Conservation (phyloP, 2,113 vertebrate species). For the Baryphthengus martii region DNA sequence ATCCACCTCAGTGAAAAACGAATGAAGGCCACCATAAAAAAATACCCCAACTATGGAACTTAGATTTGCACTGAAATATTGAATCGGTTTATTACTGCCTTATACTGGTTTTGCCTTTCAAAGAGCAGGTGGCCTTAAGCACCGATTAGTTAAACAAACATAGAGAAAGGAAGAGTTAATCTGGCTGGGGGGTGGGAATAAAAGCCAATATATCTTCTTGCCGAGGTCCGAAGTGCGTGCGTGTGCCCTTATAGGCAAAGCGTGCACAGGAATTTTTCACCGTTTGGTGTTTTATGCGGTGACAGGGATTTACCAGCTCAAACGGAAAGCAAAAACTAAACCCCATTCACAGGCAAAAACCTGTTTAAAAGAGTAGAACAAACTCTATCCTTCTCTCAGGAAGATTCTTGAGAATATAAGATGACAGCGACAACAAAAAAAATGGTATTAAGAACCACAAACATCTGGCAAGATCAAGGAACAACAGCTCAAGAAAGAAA, state of each 20-base stretch:
- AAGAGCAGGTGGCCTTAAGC: constrained; percentile 30
- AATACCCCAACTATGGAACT: background rate
- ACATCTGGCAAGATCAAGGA: background rate
- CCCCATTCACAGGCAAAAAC: background rate
- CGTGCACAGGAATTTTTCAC: background rate
- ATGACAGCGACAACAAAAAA: background rate
- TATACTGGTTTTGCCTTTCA: background rate
- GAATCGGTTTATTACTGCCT: background rate
- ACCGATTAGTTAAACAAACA: constrained; percentile 22
- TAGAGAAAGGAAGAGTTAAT: background rate
- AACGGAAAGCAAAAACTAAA: background rate
- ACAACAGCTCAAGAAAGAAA: background rate
- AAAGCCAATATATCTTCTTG: background rate
- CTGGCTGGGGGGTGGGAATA: background rate
- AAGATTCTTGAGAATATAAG: background rate
- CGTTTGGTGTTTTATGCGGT: background rate
- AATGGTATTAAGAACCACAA: background rate
- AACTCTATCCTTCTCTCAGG: background rate
- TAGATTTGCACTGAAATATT: background rate
- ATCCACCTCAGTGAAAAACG: background rate
- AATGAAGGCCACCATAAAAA: background rate
- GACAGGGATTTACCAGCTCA: background rate
- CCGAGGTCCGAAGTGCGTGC: background rate
- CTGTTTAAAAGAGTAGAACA: background rate
- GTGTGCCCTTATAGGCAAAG: background rate